These are phyloP conservation scores for Stichopus horrens DNA, from an alignment of 53 echinoderm and acorn worm species.

Conservation along the genomic window DNA sequence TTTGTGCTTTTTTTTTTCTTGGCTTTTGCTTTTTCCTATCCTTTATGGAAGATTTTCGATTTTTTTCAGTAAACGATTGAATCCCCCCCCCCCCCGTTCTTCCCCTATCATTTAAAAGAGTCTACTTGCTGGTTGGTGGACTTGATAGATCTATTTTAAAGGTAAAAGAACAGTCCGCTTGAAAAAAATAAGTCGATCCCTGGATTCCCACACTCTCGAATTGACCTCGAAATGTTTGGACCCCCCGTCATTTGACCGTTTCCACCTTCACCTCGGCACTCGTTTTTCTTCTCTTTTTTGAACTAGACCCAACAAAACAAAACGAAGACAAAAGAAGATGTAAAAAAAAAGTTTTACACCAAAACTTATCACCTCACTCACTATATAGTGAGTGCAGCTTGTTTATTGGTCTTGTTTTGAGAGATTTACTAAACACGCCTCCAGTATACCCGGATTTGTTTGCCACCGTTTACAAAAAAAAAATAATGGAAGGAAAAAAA, in stretches of 20 bases:
- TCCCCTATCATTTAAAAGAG: too few relatives aligned
- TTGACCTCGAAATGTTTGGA: constrained; percentile 13
- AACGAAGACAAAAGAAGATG: background rate
- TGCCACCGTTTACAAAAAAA: background rate
- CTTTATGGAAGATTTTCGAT: too few relatives aligned
- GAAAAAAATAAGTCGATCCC: background rate
- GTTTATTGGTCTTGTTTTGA: constrained; percentile 28
- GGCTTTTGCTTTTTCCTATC: too few relatives aligned
- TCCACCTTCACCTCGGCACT: constrained; percentile 12
- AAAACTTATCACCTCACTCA: constrained; percentile 8
- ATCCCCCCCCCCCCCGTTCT: too few relatives aligned
- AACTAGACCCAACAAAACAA: background rate
- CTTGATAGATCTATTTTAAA: background rate
- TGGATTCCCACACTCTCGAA: constrained; percentile 2
- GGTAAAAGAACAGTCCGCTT: background rate
- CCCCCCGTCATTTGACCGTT: constrained; percentile 4
- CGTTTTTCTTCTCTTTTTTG: too few relatives aligned
- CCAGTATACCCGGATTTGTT: constrained; percentile 3
- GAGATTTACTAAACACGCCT: constrained; percentile 35
- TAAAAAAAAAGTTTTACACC: background rate
- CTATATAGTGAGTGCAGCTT: background rate
- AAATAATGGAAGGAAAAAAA: background rate
- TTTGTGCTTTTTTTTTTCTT: too few relatives aligned
- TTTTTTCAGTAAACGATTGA: too few relatives aligned
- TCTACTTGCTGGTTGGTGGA: background rate